Evolutionary conservation across 2,113 vertebrate genomes (phyloP), one percentile per base, ranked within the genome.

Genomic region (Condylura cristata): DNA sequence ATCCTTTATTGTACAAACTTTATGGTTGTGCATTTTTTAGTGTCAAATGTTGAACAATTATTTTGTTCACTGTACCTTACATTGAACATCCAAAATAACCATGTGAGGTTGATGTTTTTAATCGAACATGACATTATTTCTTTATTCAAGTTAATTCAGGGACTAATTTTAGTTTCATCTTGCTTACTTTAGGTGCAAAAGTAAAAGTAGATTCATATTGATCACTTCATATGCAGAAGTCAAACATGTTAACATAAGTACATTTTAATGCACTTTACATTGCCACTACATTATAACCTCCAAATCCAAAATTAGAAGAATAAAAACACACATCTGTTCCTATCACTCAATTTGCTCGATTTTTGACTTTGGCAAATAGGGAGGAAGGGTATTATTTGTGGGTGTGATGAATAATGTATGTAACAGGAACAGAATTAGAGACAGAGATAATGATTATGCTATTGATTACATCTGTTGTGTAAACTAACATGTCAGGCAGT

Each of bases 371-470:
- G 58, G 8, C 68, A 85, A 12, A 58, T 22, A 32, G 10, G 39
- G 12, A 30, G 30, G 12, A 91, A 83, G 37, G 26, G 13, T 39
- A 74, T 44, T 79, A 76, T 89, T 58, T 94, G 56, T 44, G 1
- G 0, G 1, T 61, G 48, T 51, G 53, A 89, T 82, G 80, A 95
- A 83, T 58, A 86, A 90, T 85, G 46, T 44, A 95, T 93, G 48
- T 46, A 93, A 91, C 10, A 37, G 3, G 53, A 66, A 89, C n/a
- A 87, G 86, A 98, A 94, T 95, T 91, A 96, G 80, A 92, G 96
- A 89, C 2, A 74, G 85, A 92, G 32, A 76, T 92, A 82, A 75
- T 92, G 95, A 97, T 96, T 95, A 96, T 96, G 96, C 16, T 96
- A 86, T 91, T 97, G 96, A 96, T 97, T 94, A 94, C 39, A 24